These are phyloP conservation scores for Nudaria mundana DNA, from an alignment of 2,888 invertebrate species.

Conservation along the genomic window DNA sequence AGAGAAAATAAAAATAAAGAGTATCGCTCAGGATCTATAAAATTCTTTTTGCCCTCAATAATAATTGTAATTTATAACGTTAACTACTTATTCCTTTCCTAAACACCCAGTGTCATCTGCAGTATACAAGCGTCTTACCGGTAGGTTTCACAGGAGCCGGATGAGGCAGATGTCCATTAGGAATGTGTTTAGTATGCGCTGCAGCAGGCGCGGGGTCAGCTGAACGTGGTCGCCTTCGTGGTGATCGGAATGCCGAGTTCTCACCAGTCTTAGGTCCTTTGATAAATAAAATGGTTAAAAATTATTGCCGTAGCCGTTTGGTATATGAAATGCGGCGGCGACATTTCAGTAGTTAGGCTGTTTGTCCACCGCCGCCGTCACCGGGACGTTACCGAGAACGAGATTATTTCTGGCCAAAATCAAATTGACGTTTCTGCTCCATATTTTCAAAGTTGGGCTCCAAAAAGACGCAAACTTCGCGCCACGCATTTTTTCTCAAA, in stretches of 20 bases:
- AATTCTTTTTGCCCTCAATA: too few relatives aligned
- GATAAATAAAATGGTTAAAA: conserved; percentile 8
- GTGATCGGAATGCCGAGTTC: conserved; percentile 85
- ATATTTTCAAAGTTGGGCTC: too few relatives aligned
- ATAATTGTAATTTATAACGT: neutral
- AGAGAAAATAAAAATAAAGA: too few relatives aligned
- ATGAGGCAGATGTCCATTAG: conserved; percentile 81
- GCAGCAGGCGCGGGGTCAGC: conserved; percentile 72
- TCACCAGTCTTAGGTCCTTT: conserved; percentile 58
- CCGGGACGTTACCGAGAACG: too few relatives aligned
- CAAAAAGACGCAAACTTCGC: too few relatives aligned
- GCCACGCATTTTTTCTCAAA: too few relatives aligned
- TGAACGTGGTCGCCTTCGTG: conserved; percentile 88
- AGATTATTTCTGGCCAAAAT: too few relatives aligned
- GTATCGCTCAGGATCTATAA: too few relatives aligned
- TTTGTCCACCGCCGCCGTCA: too few relatives aligned
- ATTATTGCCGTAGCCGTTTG: neutral
- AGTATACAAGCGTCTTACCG: conserved; percentile 42
- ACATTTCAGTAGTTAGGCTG: neutral
- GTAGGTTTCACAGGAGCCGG: conserved; percentile 87
- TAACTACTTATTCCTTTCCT: neutral
- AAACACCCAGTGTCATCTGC: neutral
- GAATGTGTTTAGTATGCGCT: conserved; percentile 49
- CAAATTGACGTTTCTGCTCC: too few relatives aligned
- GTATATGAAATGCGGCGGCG: neutral